These are phyloP conservation scores for Brachionus calyciflorus DNA, from an alignment of 1,140 invertebrate species.

Conservation along the genomic window DNA sequence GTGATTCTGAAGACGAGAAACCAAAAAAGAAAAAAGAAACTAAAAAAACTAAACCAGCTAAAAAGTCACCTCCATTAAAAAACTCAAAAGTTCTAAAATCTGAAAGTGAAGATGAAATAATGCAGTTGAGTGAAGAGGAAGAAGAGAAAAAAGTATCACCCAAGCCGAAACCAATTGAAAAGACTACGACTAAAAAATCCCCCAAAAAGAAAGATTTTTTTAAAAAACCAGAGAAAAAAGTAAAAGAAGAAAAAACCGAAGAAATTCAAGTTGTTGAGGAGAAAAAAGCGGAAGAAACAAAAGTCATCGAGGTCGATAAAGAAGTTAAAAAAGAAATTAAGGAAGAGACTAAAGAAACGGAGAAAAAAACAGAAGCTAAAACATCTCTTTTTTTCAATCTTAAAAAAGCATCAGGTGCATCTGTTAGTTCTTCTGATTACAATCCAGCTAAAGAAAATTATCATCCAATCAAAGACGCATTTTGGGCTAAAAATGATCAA, in stretches of 20 bases:
- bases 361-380: slow-evolving; percentile 14
- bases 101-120: slow-evolving; percentile 13
- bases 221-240: slow-evolving; percentile 21
- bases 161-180: too few species aligned
- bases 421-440: background rate
- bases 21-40: background rate
- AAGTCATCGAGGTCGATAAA: background rate
- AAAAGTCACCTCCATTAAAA: background rate
- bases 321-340: background rate
- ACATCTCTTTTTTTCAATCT: slow-evolving; percentile 33
- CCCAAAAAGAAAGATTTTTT: background rate
- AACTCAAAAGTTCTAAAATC: slow-evolving; percentile 19
- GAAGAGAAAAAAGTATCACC: background rate
- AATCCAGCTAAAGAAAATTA: slow-evolving; percentile 72
- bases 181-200: background rate
- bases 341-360: background rate
- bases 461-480: slow-evolving; percentile 83
- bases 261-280: background rate
- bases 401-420: slow-evolving; percentile 28
- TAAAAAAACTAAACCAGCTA: background rate
- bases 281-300: background rate
- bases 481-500: slow-evolving; percentile 49
- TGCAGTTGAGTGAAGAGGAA: slow-evolving; percentile 27
- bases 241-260: background rate
- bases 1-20: background rate